phyloP scores from a whole-genome alignment of 2,888 invertebrate genomes.

The Lasius fuliginosus region DNA sequence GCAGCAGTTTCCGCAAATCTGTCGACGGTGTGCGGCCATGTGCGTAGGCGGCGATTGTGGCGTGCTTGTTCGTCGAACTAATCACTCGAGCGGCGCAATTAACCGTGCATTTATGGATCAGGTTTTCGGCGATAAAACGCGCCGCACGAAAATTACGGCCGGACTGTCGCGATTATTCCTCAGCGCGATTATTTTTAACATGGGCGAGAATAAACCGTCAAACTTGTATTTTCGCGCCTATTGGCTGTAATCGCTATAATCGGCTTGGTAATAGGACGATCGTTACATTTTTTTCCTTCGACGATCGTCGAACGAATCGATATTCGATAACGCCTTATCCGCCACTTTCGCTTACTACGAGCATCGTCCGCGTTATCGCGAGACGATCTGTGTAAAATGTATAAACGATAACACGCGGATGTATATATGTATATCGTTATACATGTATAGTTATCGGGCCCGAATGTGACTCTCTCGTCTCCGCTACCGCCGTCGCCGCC shows the following conservation, averaged over 20 bases:
- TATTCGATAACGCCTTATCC: slow-evolving; percentile 33
- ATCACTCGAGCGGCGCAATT: slow-evolving; percentile 51
- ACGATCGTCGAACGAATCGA: slow-evolving; percentile 28
- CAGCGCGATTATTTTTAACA: slow-evolving; percentile 23
- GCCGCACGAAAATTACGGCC: slow-evolving; percentile 46
- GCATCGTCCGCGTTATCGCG: slow-evolving; percentile 45
- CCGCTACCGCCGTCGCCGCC: slow-evolving; percentile 41
- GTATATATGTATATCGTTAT: not conserved
- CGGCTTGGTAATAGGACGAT: not conserved
- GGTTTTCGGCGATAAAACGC: slow-evolving; percentile 39
- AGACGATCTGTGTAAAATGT: slow-evolving; percentile 50
- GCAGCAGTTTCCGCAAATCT: slow-evolving; percentile 36
- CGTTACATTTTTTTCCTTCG: slow-evolving; percentile 4
- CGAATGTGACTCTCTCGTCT: slow-evolving; percentile 61
- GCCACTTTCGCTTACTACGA: not conserved
- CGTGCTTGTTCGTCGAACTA: slow-evolving; percentile 46
- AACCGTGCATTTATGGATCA: slow-evolving; percentile 47
- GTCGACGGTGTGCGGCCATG: slow-evolving; percentile 10
- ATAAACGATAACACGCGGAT: slow-evolving; percentile 64
- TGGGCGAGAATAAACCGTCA: not conserved
- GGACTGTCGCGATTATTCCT: slow-evolving; percentile 41
- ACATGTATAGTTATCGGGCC: slow-evolving; percentile 71
- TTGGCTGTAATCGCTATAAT: not conserved
- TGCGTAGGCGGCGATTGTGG: slow-evolving; percentile 22
- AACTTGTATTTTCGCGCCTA: slow-evolving; percentile 7